Evolutionary conservation across 2,797 vertebrate species (phyloP).

Genomic region (Stomatorhinus walkeri): DNA sequence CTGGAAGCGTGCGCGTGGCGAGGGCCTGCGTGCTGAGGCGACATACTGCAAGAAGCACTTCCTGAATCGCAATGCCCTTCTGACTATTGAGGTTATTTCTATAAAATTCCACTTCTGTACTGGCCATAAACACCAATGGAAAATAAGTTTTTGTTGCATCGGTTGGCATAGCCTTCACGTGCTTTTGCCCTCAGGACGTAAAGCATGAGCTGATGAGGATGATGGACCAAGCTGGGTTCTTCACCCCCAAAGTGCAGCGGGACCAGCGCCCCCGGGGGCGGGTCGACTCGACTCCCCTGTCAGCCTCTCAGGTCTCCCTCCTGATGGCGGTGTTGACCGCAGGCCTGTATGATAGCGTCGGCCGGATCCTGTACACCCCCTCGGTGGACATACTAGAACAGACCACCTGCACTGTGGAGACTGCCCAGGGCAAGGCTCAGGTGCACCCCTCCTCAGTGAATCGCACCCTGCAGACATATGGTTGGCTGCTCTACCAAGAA

Average conservation of each 20-base stretch:
- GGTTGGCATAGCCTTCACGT: neutral
- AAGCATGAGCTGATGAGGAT: slow-evolving; percentile 82
- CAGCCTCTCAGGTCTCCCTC: slow-evolving; percentile 69
- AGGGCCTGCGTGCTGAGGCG: slow-evolving; percentile 74
- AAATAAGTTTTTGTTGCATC: neutral
- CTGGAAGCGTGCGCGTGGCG: slow-evolving; percentile 73
- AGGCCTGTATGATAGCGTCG: slow-evolving; percentile 87
- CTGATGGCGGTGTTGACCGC: slow-evolving; percentile 83
- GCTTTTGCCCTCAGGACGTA: slow-evolving; percentile 64
- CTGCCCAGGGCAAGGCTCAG: slow-evolving; percentile 86
- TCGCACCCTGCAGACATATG: slow-evolving; percentile 77
- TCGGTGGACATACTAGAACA: slow-evolving; percentile 83
- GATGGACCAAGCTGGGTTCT: slow-evolving; percentile 84
- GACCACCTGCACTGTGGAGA: slow-evolving; percentile 78
- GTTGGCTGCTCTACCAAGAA: slow-evolving; percentile 94
- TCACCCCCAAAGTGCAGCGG: slow-evolving; percentile 36
- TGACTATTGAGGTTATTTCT: slow-evolving; percentile 79
- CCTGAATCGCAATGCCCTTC: slow-evolving; percentile 80
- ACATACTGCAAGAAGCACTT: slow-evolving; percentile 82
- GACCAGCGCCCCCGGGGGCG: slow-evolving; percentile 22
- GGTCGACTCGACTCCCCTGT: slow-evolving; percentile 41
- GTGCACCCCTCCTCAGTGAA: slow-evolving; percentile 95
- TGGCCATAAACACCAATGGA: neutral
- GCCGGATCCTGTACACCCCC: slow-evolving; percentile 70
- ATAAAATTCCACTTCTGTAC: slow-evolving; percentile 1